Percentiles rank a stretch among this genome's conserved stretches.
These are phyloP conservation scores for Danio kyathit DNA, from an alignment of 2,797 vertebrate genomes.

Conservation along the genomic window DNA sequence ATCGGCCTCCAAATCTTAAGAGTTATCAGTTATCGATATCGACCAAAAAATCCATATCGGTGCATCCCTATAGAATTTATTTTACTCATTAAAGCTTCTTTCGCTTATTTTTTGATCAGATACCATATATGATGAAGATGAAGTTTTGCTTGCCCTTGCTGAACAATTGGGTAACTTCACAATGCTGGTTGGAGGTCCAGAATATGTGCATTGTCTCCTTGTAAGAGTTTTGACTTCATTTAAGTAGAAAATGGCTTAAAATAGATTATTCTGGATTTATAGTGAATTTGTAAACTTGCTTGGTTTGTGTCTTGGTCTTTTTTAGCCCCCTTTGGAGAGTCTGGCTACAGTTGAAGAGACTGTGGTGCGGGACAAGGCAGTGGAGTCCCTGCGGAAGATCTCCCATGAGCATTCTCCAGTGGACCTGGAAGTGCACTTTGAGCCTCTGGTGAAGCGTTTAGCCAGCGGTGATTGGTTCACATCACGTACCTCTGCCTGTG, in stretches of 20 bases:
- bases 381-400: slow-evolving; percentile 87
- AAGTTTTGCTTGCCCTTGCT: slow-evolving; percentile 87
- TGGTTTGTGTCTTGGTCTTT: background rate
- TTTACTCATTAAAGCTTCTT: background rate
- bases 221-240: slow-evolving; percentile 67
- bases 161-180: slow-evolving; percentile 90
- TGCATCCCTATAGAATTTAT: no score
- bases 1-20: no score
- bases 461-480: slow-evolving; percentile 91
- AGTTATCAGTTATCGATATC: no score
- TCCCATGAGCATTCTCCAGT: slow-evolving; percentile 88
- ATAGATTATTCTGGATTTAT: no score
- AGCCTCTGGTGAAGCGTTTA: slow-evolving; percentile 87
- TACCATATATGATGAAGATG: slow-evolving; percentile 90
- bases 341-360: slow-evolving; percentile 89
- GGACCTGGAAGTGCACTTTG: slow-evolving; percentile 89
- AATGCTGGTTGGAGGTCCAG: slow-evolving; percentile 86
- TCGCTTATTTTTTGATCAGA: slow-evolving; percentile 67
- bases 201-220: slow-evolving; percentile 88
- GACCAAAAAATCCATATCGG: no score
- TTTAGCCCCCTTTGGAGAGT: slow-evolving; percentile 87
- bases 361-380: slow-evolving; percentile 87
- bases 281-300: no score
- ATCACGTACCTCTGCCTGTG: slow-evolving; percentile 87
- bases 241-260: background rate